Conservation (phyloP, 2,113 vertebrate species). For the Furnarius figulus region DNA sequence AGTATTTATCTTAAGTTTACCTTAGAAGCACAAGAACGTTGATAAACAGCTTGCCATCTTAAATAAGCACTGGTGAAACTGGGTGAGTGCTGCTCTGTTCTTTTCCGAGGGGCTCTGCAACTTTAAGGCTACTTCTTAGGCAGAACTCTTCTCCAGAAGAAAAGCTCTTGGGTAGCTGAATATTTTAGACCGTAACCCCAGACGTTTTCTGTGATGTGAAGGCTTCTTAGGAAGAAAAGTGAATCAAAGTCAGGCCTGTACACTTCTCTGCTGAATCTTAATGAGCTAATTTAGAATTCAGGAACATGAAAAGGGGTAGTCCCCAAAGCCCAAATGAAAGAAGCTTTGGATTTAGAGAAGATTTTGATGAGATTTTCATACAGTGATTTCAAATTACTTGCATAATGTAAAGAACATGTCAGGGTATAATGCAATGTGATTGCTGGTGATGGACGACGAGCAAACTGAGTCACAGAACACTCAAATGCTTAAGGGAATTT, state of each 20-base stretch:
- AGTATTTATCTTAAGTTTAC: neutral
- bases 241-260: neutral
- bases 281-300: neutral
- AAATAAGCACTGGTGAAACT: neutral
- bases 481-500: neutral
- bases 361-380: constrained; percentile 27
- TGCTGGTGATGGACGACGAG: neutral
- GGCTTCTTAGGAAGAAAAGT: neutral
- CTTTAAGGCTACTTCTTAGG: neutral
- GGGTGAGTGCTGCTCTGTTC: neutral
- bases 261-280: constrained; percentile 1
- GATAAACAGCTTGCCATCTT: neutral
- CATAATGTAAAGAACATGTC: neutral
- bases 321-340: constrained; percentile 27
- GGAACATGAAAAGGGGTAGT: neutral
- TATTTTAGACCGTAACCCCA: constrained; percentile 1
- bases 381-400: constrained; percentile 4
- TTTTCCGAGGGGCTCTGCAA: neutral
- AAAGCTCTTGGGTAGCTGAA: neutral
- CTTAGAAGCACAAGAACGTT: neutral
- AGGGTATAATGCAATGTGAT: neutral
- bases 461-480: neutral
- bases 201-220: neutral
- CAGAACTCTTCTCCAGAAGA: neutral
- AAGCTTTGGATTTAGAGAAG: constrained; percentile 1